Conservation (phyloP, 2,797 vertebrate species). For the Holocentrus rufus region DNA sequence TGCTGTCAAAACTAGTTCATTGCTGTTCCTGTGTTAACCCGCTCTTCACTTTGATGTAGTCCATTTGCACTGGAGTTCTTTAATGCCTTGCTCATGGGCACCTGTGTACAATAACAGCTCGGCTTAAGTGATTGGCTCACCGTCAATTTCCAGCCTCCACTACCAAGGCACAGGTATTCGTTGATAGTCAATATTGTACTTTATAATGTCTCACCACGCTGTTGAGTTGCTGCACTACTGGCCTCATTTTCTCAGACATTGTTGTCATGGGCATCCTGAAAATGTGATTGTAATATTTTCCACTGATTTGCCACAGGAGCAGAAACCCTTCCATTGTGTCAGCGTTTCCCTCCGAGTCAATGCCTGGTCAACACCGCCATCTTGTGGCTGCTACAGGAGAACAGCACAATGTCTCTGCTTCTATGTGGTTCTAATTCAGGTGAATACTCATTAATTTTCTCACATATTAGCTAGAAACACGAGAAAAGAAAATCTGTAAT, state of each 20-base stretch:
- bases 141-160: background rate
- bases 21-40: too few relatives aligned
- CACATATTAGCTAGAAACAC: background rate
- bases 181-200: background rate
- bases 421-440: background rate
- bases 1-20: too few relatives aligned
- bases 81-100: background rate
- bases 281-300: slow-evolving; percentile 4
- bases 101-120: background rate
- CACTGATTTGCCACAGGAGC: background rate
- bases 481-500: background rate
- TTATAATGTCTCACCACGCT: background rate
- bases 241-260: background rate
- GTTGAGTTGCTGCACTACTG: background rate
- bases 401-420: too few relatives aligned
- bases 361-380: slow-evolving; percentile 44
- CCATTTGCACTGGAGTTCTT: background rate
- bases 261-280: background rate
- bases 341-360: background rate
- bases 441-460: background rate
- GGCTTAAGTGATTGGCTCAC: background rate
- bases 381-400: slow-evolving; percentile 39
- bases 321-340: background rate
- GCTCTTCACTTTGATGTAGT: too few relatives aligned
- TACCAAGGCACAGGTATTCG: too few relatives aligned